These are phyloP conservation scores for Callionymus lyra DNA, from an alignment of 2,113 vertebrate species.

Conservation along the genomic window DNA sequence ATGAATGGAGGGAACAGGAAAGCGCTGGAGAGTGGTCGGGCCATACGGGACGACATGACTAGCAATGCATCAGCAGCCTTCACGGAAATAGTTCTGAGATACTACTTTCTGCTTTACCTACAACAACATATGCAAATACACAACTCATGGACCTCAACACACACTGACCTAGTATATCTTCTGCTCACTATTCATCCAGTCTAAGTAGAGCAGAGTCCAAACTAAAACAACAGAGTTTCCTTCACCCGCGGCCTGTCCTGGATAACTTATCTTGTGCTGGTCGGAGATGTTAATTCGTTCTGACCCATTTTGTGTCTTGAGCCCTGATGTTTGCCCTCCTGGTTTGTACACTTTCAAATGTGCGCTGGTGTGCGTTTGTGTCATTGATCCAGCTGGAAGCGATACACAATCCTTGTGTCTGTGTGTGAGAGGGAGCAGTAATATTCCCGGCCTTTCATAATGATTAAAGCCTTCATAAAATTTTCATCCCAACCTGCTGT, in stretches of 20 bases:
- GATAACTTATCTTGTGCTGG: slow-evolving; percentile 12
- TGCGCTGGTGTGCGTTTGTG: slow-evolving; percentile 18
- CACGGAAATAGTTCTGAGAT: slow-evolving; percentile 2
- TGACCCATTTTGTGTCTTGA: slow-evolving; percentile 63
- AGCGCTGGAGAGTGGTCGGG: slow-evolving; percentile 51
- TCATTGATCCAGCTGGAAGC: slow-evolving; percentile 63
- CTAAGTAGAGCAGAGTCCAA: slow-evolving; percentile 59
- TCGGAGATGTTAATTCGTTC: slow-evolving; percentile 53
- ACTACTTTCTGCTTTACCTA: too few relatives aligned
- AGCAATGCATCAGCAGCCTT: slow-evolving; percentile 59
- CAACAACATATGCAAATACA: slow-evolving; percentile 9
- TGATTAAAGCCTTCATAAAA: slow-evolving; percentile 97
- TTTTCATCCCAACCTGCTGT: slow-evolving; percentile 98
- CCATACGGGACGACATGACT: slow-evolving; percentile 49
- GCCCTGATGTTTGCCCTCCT: slow-evolving; percentile 39
- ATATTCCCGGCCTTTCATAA: slow-evolving; percentile 89
- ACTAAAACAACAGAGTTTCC: slow-evolving; percentile 27
- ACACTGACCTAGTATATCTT: slow-evolving; percentile 53
- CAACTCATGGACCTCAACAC: slow-evolving; percentile 21
- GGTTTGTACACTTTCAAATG: slow-evolving; percentile 45
- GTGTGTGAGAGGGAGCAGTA: slow-evolving; percentile 47
- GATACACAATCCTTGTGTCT: slow-evolving; percentile 10
- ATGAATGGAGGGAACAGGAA: slow-evolving; percentile 53
- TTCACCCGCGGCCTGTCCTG: slow-evolving; percentile 29
- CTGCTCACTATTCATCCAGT: slow-evolving; percentile 52